Evolutionary conservation across 2,888 invertebrate genomes (phyloP), one percentile per base, ranked within the genome.

Genomic region (Drosophila mulleri): DNA sequence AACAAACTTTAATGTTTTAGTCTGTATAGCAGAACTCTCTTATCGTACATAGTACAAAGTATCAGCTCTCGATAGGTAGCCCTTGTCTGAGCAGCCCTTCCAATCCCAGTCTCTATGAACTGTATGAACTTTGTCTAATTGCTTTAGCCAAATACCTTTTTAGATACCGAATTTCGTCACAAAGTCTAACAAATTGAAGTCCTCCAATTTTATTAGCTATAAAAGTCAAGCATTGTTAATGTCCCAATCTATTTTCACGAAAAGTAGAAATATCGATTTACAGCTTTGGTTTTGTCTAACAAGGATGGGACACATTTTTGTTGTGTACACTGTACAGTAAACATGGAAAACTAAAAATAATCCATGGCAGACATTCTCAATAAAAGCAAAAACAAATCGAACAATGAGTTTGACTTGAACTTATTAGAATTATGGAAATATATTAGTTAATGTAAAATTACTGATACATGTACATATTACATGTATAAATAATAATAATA

Each of bases 201-300:
- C 29, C 5, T 29, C 18, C 12, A 32, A 7, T 18, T 50, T 50
- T 50, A 50, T 50, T 50, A 7, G 29, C 18, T 1, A 50, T 50
- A 32, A 50, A 50, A 32, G 48, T 50, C 18, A n/a, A n/a, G 48
- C 48, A 50, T 50, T 50, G 48, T 50, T 32, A 32, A 18, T 29
- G 32, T 3, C 5, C 12, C 32, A 50, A 50, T 50, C 18, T 50
- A 32, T 18, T 50, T 50, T 3, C 29, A 32, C 7, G 29, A 32
- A 32, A 50, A 29, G 18, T 12, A 12, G 18, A 32, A 50, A 50
- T 32, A 50, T 50, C 48, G 48, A 50, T 50, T 50, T 32, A n/a
- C 18, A 18, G 18, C 48, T 50, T 32, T 50, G 48, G 48, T 32
- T 50, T 50, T 18, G 48, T 11, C 18, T 50, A 32, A 18, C 48